Percentiles rank a stretch among this genome's conserved stretches.
These are phyloP conservation scores for Malurus alboscapulatus DNA, from an alignment of 2,113 vertebrate species.

Conservation along the genomic window DNA sequence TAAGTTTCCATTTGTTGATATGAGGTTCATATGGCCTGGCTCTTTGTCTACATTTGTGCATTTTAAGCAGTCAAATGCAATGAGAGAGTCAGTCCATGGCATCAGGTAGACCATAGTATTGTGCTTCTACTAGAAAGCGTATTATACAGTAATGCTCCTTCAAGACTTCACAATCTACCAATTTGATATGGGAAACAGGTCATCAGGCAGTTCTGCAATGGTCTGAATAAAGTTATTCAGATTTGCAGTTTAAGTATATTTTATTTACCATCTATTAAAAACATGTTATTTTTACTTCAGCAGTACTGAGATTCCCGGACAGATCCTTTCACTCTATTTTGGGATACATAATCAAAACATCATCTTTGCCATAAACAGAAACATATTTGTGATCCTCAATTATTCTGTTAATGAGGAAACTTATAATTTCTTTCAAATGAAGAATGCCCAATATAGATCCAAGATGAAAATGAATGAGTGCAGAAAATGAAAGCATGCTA, in stretches of 20 bases:
- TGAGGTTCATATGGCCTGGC: not conserved
- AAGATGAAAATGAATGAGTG: not conserved
- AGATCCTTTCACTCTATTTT: slow-evolving; percentile 6
- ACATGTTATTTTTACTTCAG: not conserved
- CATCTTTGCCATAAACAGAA: not conserved
- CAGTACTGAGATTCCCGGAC: not conserved
- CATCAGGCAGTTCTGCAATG: not conserved
- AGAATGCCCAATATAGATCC: not conserved
- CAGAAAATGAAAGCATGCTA: not conserved
- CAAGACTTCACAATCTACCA: not conserved
- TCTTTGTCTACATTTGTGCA: not conserved
- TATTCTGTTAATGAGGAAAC: slow-evolving; percentile 4
- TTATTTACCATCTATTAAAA: not conserved
- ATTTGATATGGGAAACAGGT: not conserved
- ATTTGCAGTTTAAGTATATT: not conserved
- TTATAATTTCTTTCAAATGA: not conserved
- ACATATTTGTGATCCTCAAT: not conserved
- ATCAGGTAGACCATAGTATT: too few species aligned
- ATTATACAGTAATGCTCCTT: not conserved
- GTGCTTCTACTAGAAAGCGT: not conserved
- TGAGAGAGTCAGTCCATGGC: not conserved
- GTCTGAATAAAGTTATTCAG: not conserved
- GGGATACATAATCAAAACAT: not conserved
- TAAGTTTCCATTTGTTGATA: not conserved
- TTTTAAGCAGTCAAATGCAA: not conserved